Evolutionary conservation across 2,113 vertebrate genomes (phyloP), one percentile per base, ranked within the genome.

Genomic region (Antechinus flavipes): DNA sequence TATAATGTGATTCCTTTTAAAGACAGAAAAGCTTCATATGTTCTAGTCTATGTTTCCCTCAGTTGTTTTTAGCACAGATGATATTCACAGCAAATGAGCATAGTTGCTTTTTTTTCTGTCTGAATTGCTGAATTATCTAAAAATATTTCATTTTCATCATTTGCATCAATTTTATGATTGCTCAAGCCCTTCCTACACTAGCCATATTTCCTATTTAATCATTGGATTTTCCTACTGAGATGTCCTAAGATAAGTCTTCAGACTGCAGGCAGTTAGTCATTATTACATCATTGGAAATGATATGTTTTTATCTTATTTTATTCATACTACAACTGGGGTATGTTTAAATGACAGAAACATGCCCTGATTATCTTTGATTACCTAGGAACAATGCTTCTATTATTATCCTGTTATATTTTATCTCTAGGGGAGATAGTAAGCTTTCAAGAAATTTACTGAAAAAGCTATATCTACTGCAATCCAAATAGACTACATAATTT

Each of bases 281-380:
- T 56, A 54, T 93, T 96, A 19, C 42, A 84, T 54, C 91, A 9
- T 91, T 90, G 53, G n/a, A 84, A 84, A 84, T 10, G 56, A 35
- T 47, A 22, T 30, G 26, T 58, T 27, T 49, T 92, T 92, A 19
- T 54, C 93, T 94, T 14, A 14, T 23, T 42, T 53, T 94, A 95
- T 54, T 50, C 46, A 68, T 55, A 90, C 22, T n/a, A n/a, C 9
- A 24, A 14, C 68, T 55, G 19, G 16, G 58, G 91, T 94, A 96
- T 84, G 52, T 24, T 56, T 84, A 92, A 25, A 58, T 92, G 52
- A 90, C 30, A 93, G 94, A 90, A 95, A 91, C 8, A 68, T 56
- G 8, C 42, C 96, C 24, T 97, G 54, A 91, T 94, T 94, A 90
- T 7, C 58, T 61, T 89, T 91, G 68, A 84, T 84, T 84, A 84